A percentile compares a stretch with the other conserved stretches of the same genome.
Evolutionary conservation across 2,888 invertebrate species (phyloP).

Genomic region (Artemia sp.): DNA sequence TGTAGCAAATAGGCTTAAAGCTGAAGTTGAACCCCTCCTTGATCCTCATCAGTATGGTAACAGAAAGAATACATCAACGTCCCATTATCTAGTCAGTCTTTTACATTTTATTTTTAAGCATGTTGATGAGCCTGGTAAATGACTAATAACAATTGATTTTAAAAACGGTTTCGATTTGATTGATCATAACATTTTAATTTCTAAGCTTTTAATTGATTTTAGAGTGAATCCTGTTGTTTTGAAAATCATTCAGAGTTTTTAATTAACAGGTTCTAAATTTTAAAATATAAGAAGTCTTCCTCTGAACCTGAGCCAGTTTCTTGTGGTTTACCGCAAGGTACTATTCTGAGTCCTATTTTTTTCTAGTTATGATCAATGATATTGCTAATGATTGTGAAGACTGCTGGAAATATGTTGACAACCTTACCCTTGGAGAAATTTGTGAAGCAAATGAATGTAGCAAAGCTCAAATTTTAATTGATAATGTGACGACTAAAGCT

Average conservation of each 20-base stretch:
- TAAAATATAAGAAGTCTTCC: slow-evolving; percentile 13
- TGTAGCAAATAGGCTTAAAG: no score
- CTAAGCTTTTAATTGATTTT: neutral
- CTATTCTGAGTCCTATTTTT: neutral
- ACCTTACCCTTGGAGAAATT: slow-evolving; percentile 7
- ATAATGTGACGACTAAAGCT: neutral
- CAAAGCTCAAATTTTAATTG: slow-evolving; percentile 13
- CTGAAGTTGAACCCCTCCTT: no score
- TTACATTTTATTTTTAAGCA: no score
- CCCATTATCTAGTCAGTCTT: no score
- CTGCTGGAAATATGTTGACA: neutral
- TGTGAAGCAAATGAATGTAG: slow-evolving; percentile 13
- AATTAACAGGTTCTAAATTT: neutral
- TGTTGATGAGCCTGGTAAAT: no score
- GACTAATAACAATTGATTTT: no score
- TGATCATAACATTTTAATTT: no score
- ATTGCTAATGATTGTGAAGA: no score
- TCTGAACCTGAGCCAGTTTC: slow-evolving; percentile 7
- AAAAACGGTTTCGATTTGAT: no score
- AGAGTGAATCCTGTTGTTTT: slow-evolving; percentile 5
- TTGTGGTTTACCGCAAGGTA: neutral
- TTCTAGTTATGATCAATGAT: no score
- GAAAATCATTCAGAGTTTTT: neutral
- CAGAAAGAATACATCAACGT: no score
- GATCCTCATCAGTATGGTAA: no score